Percentiles rank a stretch among this genome's conserved stretches.
phyloP scores from a whole-genome alignment of 2,113 vertebrate genomes.

The Meleagris gallopavo region DNA sequence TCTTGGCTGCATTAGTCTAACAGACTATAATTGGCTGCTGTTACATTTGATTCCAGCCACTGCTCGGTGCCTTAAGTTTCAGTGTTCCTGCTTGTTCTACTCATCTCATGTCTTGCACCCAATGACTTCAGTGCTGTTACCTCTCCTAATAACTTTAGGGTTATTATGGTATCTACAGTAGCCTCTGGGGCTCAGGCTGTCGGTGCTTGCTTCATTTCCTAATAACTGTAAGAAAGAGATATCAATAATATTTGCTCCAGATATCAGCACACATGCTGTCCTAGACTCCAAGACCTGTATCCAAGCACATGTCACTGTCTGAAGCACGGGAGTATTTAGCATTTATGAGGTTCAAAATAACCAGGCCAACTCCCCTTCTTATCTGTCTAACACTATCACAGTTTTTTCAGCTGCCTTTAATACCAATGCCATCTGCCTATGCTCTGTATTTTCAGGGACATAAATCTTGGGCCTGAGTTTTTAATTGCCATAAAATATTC shows the following conservation, averaged over 20 bases:
- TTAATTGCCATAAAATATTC: background rate
- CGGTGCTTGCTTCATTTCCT: background rate
- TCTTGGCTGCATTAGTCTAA: background rate
- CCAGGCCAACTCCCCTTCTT: background rate
- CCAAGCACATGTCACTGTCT: background rate
- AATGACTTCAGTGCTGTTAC: background rate
- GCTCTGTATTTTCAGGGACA: background rate
- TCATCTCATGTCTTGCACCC: background rate
- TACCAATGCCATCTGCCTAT: background rate
- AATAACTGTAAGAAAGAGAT: background rate
- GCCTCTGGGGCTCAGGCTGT: background rate
- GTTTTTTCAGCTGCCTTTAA: background rate
- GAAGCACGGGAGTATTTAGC: background rate
- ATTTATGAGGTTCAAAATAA: constrained; percentile 29
- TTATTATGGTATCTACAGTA: background rate
- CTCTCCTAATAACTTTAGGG: background rate
- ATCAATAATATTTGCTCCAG: background rate
- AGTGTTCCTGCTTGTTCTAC: background rate
- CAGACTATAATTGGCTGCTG: background rate
- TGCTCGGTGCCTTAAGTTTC: background rate
- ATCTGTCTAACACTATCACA: background rate
- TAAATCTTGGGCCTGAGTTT: background rate
- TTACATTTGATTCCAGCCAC: background rate
- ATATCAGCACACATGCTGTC: background rate
- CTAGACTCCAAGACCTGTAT: background rate